Conservation (phyloP, 1,140 invertebrate species). For the Hyposmocoma kahamanoa region DNA sequence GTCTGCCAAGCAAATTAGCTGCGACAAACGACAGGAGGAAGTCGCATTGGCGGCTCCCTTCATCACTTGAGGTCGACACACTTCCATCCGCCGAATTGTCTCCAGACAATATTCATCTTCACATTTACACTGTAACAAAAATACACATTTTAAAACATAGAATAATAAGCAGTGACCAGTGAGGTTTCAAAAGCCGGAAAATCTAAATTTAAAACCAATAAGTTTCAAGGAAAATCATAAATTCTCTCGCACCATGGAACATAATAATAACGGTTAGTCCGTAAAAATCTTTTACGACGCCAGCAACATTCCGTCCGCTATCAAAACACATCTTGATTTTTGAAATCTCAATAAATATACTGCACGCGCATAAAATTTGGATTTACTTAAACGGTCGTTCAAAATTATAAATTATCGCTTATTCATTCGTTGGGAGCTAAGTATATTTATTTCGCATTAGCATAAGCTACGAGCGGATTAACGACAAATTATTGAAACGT, state of each 20-base stretch:
- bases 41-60: slow-evolving; percentile 78
- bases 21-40: slow-evolving; percentile 83
- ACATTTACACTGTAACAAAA: slow-evolving; percentile 80
- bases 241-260: slow-evolving; percentile 22
- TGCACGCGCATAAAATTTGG: not conserved
- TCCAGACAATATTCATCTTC: slow-evolving; percentile 78
- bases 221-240: slow-evolving; percentile 40
- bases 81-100: slow-evolving; percentile 80
- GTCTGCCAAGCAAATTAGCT: slow-evolving; percentile 86
- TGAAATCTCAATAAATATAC: slow-evolving; percentile 1
- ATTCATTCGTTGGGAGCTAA: not conserved
- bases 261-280: slow-evolving; percentile 34
- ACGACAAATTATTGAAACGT: not conserved
- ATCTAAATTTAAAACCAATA: slow-evolving; percentile 24
- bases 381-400: not conserved
- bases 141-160: slow-evolving; percentile 4
- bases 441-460: not conserved
- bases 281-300: slow-evolving; percentile 50
- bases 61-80: slow-evolving; percentile 81
- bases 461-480: not conserved
- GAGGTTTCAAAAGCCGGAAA: slow-evolving; percentile 5
- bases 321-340: slow-evolving; percentile 22
- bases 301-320: slow-evolving; percentile 30
- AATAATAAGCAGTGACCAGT: not conserved
- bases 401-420: not conserved